Evolutionary conservation across 2,113 vertebrate species (phyloP), one percentile per base, ranked within the genome.

Genomic region (Melanerpes aurifrons): DNA sequence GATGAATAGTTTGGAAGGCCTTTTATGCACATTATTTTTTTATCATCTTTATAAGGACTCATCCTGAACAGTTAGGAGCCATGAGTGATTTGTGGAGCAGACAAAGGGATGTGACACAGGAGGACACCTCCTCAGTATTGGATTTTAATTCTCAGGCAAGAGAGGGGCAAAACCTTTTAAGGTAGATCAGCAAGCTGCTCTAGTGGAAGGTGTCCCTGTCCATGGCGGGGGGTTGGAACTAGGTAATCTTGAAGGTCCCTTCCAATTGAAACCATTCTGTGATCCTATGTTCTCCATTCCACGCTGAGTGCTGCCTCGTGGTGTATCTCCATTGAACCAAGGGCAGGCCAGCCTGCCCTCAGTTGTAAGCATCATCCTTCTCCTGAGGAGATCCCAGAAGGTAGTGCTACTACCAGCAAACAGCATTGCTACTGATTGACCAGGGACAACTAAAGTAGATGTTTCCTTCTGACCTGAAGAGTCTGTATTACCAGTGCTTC

Each of bases 391-490:
- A 93, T 86, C 57, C 66, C 82, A 93, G 71, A 89, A 96, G 82
- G 43, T 45, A 45, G 43, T 45, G 43, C 43, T 15, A 45, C 43
- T 45, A 45, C 43, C 43, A 45, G 43, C 15, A 45, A 45, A 45
- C 43, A 45, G 43, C 2, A 2, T 24, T 87, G 35, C 48, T 89
- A 35, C 92, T 94, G 79, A 94, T 94, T 97, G 93, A 70, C 83
- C 89, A 82, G 89, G 91, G 57, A 90, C 69, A 95, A 87, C 83
- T 94, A 94, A 96, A 97, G 70, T 93, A 84, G 79, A 91, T 92
- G 89, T 94, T 96, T 97, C 92, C 88, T 97, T 96, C 89, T 96
- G 43, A 92, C 89, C 81, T 90, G 89, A 87, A 95, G 86, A 93
- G 84, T 96, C 78, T 35, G 47, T 94, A 72, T 69, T 45, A 83